Evolutionary conservation across 2,797 vertebrate species (phyloP), one percentile per base, ranked within the genome.

Genomic region (Xenentodon cancila): DNA sequence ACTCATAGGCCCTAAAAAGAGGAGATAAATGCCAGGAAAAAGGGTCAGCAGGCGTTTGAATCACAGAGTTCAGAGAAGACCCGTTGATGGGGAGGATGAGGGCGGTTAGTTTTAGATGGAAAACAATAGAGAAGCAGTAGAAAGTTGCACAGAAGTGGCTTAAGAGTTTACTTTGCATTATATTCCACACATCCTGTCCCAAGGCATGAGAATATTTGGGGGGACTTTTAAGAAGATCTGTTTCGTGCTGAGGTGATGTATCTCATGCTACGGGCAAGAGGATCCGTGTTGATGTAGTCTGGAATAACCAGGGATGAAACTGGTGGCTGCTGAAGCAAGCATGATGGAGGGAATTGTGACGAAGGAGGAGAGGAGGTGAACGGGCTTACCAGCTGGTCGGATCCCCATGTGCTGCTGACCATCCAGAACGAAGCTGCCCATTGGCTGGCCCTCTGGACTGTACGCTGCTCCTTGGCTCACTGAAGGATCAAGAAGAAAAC

Each of bases 401-500:
- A 99, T 99, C 89, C 98, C 98, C 98, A 99, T 99, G 93, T 99
- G 98, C 87, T 99, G 98, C 93, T 99, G 98, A 84, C 98, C 98
- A 71, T 99, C 98, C 94, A 99, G 92, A 87, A 99, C 97, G 94
- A 99, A 99, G 94, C 98, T 98, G 91, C 97, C 98, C 98, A 99
- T 99, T 82, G 98, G 98, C 92, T 99, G 98, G 91, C 98, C 98
- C 93, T 99, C 98, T 82, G 98, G 98, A 96, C 97, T 99, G 96
- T 99, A 99, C 0, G 97, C 97, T 88, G 97, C 98, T 97, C 98
- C 97, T 95, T 99, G 98, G 94, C 98, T 99, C 96, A 99, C 98
- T 99, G 97, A 98, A 99, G 97, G 97, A 98, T 98, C 97, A 99
- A 98, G 97, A 99, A 99, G 97, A 99, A 99, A 99, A 98, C 97